These are phyloP conservation scores for Bombylius major DNA, from an alignment of 2,888 invertebrate species.

Conservation along the genomic window DNA sequence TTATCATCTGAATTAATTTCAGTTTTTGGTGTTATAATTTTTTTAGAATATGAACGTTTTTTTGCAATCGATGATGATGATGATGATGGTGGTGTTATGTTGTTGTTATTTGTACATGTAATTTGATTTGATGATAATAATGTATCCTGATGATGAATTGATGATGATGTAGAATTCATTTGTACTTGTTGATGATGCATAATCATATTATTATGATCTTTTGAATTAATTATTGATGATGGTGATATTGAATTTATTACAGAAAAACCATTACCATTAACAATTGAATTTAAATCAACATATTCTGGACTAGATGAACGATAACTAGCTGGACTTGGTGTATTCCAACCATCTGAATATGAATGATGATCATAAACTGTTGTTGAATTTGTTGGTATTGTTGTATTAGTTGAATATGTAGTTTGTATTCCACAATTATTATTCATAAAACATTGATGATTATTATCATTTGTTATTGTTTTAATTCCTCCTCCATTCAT, in stretches of 20 bases:
- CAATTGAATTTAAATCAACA: conserved; percentile 31
- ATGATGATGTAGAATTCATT: conserved; percentile 2
- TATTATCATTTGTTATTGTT: conserved; percentile 1
- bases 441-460: conserved; percentile 3
- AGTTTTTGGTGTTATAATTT: background rate
- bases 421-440: conserved; percentile 1
- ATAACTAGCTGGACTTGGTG: conserved; percentile 35
- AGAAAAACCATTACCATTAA: background rate
- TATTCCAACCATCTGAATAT: conserved; percentile 36
- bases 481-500: conserved; percentile 1
- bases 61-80: background rate
- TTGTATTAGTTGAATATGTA: background rate
- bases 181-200: conserved; percentile 12
- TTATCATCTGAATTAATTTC: background rate
- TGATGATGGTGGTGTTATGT: too few species aligned
- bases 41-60: conserved; percentile 2
- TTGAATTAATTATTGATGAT: background rate
- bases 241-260: background rate
- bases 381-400: background rate
- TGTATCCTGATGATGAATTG: background rate
- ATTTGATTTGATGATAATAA: background rate
- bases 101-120: background rate
- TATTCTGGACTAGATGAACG: conserved; percentile 36
- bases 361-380: conserved; percentile 15
- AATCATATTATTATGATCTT: background rate